Base-by-base conservation (phyloP, 2,797 vertebrate genomes). In the Chaetodon trifasciatus region DNA sequence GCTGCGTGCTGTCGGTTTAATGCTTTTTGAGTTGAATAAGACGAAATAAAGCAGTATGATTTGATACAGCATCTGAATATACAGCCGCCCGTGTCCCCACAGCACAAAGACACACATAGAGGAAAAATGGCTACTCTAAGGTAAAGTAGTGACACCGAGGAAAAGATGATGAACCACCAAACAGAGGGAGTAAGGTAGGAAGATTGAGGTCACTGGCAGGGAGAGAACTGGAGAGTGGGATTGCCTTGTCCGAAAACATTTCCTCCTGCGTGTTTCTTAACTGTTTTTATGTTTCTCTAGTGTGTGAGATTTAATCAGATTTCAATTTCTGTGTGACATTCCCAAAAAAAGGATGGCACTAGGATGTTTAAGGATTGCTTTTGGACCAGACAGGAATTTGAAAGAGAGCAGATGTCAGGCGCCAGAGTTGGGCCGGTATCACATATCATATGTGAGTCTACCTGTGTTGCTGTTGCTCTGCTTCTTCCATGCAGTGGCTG, bases 401-500 rank as follows among this genome's bases (percentile, higher is more conserved):
- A 93, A 80, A 92, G 83, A 91, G 83, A 91, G 89, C 78, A 91
- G 91, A 82, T 89, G 88, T 90, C 86, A 70, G 88, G 77, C 62
- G 82, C 86, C 87, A 90, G 83, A 83, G 83, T 81, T 60, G 89
- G 90, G 79, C 88, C 73, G 81, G 63, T 85, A 60, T 87, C 81
- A 81, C 40, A 42, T 19, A 37, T 72, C 8, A 19, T n/a, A 85
- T 83, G 86, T 74, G 86, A 85, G 91, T 95, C 92, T 95, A 98
- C 98, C 97, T 97, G 97, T 91, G 47, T 91, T 94, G 82, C 95
- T 93, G 91, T 95, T 81, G 83, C 92, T 97, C 94, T 95, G 95
- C 95, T 98, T 98, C 96, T 97, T 99, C 98, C 97, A 98, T 96
- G 93, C 95, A 95, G 95, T 88, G 93, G 96, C 83, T 82, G 96